Conservation (phyloP, 2,797 vertebrate genomes). For the Passerculus sandwichensis region DNA sequence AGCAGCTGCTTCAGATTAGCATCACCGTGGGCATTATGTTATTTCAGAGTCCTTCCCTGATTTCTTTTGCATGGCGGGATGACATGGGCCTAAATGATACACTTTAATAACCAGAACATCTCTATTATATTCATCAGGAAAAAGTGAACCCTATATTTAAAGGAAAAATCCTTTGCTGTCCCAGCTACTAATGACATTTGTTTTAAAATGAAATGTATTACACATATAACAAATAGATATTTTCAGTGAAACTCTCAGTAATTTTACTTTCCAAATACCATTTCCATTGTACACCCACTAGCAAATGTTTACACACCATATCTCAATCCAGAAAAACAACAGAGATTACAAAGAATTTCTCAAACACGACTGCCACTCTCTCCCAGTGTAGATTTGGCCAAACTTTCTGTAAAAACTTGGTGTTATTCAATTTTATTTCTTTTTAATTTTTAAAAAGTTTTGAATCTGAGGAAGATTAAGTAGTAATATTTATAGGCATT, state of each 20-base stretch:
- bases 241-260: neutral
- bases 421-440: neutral
- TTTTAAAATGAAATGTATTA: neutral
- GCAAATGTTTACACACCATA: slow-evolving; percentile 31
- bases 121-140: neutral
- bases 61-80: neutral
- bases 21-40: neutral
- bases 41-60: neutral
- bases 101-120: neutral
- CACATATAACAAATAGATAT: neutral
- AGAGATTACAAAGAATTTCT: slow-evolving; percentile 39
- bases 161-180: neutral
- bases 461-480: neutral
- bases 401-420: neutral
- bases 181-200: neutral
- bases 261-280: neutral
- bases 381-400: neutral
- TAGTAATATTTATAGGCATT: neutral
- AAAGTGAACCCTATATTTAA: neutral
- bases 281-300: neutral
- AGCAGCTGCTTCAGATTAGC: neutral
- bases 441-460: neutral
- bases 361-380: neutral
- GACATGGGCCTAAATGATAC: neutral
- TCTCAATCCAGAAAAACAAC: slow-evolving; percentile 51